Conservation (phyloP, 2,888 invertebrate species). For the Philonicus albiceps region DNA sequence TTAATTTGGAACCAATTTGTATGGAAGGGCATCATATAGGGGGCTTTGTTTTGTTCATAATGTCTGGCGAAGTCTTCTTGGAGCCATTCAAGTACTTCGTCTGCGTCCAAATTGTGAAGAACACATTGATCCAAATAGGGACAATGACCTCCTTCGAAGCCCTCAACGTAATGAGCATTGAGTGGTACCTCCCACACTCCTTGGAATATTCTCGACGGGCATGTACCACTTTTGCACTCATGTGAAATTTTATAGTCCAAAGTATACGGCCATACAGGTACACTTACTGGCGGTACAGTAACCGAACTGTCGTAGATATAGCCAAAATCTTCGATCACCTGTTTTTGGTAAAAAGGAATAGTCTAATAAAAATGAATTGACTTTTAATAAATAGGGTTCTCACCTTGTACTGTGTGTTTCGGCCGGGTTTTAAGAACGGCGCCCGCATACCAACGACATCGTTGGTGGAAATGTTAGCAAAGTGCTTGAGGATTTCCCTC, state of each 20-base stretch:
- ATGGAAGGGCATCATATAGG: slow-evolving; percentile 95
- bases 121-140: slow-evolving; percentile 93
- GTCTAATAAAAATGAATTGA: not conserved
- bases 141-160: slow-evolving; percentile 90
- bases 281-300: slow-evolving; percentile 79
- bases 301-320: slow-evolving; percentile 94
- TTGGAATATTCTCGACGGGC: slow-evolving; percentile 87
- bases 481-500: slow-evolving; percentile 84
- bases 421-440: slow-evolving; percentile 90
- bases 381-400: not conserved
- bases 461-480: slow-evolving; percentile 80
- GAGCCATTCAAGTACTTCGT: slow-evolving; percentile 84
- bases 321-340: slow-evolving; percentile 91
- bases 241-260: slow-evolving; percentile 92
- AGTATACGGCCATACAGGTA: slow-evolving; percentile 94
- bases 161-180: slow-evolving; percentile 87
- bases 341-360: slow-evolving; percentile 46
- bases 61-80: slow-evolving; percentile 86
- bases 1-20: slow-evolving; percentile 96
- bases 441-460: slow-evolving; percentile 89
- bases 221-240: slow-evolving; percentile 92
- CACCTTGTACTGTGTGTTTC: slow-evolving; percentile 91
- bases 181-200: slow-evolving; percentile 95
- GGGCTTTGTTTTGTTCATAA: slow-evolving; percentile 87
- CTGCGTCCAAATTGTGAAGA: slow-evolving; percentile 82